Conservation (phyloP, 2,888 invertebrate species). For the Andrena hattorfiana region DNA sequence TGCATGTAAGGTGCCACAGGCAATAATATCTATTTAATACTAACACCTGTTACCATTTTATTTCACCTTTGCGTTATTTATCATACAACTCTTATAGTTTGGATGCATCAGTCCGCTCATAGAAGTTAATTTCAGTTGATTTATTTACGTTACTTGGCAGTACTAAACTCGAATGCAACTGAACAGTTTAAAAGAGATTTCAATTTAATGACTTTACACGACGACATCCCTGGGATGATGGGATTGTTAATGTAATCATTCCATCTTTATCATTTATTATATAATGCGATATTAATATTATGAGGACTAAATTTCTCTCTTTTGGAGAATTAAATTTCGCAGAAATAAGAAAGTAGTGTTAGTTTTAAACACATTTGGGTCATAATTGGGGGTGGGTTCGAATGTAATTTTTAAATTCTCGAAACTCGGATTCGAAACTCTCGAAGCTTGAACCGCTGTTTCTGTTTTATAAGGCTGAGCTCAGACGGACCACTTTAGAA, state of each 20-base stretch:
- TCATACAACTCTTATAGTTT: not conserved
- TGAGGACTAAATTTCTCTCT: not conserved
- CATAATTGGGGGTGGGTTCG: not conserved
- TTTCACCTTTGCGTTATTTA: not conserved
- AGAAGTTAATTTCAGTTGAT: not conserved
- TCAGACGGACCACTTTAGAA: too few relatives aligned
- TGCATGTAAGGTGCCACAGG: conserved; percentile 47
- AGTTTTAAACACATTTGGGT: not conserved
- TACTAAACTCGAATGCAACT: not conserved
- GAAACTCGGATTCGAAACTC: too few relatives aligned
- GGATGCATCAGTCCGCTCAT: not conserved
- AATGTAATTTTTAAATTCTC: too few relatives aligned
- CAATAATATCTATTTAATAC: conserved; percentile 27
- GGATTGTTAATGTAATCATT: too few relatives aligned
- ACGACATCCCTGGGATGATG: too few relatives aligned
- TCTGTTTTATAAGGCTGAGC: too few relatives aligned
- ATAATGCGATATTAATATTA: too few relatives aligned
- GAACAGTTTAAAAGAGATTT: not conserved
- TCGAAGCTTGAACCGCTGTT: too few relatives aligned
- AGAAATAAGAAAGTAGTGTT: not conserved
- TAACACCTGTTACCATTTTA: conserved; percentile 15
- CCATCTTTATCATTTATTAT: too few relatives aligned
- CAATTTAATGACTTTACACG: too few relatives aligned
- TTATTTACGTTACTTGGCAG: not conserved
- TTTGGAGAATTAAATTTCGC: not conserved